Evolutionary conservation across 2,888 invertebrate genomes (phyloP).

Genomic region (Stenotaenia linearis): DNA sequence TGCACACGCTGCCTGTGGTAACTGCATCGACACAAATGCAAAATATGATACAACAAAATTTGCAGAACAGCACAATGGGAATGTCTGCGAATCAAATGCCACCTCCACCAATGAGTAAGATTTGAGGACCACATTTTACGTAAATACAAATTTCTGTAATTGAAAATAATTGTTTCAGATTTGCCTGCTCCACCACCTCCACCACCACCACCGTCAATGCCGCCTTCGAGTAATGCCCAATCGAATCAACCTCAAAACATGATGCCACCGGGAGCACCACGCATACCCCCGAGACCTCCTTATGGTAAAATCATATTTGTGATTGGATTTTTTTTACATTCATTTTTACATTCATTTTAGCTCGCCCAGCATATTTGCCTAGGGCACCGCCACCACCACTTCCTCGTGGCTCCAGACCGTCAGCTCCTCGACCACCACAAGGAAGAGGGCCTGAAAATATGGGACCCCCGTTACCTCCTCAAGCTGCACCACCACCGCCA

Average conservation of each 20-base stretch:
- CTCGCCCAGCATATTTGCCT: constrained; percentile 40
- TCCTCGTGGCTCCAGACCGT: constrained; percentile 53
- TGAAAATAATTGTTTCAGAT: too few species aligned
- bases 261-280: constrained; percentile 34
- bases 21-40: constrained; percentile 33
- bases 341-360: constrained; percentile 12
- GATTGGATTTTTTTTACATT: not conserved
- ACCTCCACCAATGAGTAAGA: constrained; percentile 36
- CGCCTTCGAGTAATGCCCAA: not conserved
- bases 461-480: constrained; percentile 63
- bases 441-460: constrained; percentile 49
- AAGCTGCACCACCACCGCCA: constrained; percentile 42
- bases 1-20: constrained; percentile 34
- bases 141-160: too few species aligned
- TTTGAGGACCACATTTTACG: too few species aligned
- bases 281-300: constrained; percentile 36
- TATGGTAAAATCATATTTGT: not conserved
- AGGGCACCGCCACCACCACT: constrained; percentile 46
- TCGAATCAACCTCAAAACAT: constrained; percentile 34
- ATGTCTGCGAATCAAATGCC: constrained; percentile 24
- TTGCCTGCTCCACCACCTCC: constrained; percentile 33
- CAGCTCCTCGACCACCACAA: constrained; percentile 52
- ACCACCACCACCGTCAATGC: constrained; percentile 36
- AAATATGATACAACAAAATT: constrained; percentile 43
- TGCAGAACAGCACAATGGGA: not conserved